Evolutionary conservation across 2,113 vertebrate genomes (phyloP).

Genomic region (Limnothrissa miodon): DNA sequence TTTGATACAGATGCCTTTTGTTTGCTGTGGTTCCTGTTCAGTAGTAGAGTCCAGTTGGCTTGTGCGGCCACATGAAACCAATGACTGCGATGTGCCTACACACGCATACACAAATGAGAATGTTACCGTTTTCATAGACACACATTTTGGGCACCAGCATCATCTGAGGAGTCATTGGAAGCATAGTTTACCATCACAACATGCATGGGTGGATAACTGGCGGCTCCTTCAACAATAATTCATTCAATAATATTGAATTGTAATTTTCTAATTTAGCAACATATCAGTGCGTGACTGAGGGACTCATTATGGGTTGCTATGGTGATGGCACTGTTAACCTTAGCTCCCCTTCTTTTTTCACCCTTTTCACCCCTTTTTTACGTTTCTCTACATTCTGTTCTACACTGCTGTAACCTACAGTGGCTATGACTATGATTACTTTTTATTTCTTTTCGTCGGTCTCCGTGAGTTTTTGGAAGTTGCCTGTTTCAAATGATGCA

Average conservation of each 20-base stretch:
- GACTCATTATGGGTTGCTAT: too few species aligned
- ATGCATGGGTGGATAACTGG: background rate
- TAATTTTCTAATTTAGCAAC: background rate
- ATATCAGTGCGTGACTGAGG: background rate
- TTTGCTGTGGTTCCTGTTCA: conserved; percentile 45
- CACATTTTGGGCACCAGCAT: background rate
- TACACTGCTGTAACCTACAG: too few species aligned
- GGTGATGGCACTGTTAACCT: too few species aligned
- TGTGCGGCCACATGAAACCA: conserved; percentile 15
- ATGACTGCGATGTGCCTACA: conserved; percentile 8
- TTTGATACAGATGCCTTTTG: conserved; percentile 46
- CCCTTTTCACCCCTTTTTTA: too few species aligned
- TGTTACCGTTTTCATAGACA: background rate
- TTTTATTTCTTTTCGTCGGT: too few species aligned
- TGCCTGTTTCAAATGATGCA: too few species aligned
- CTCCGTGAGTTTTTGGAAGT: too few species aligned
- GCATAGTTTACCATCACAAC: background rate
- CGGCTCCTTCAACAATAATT: background rate
- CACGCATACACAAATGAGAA: background rate
- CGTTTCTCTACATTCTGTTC: too few species aligned
- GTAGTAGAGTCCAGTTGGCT: conserved; percentile 45
- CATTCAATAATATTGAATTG: background rate
- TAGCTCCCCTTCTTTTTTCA: too few species aligned
- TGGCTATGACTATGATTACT: too few species aligned
- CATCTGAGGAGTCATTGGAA: background rate